Percentiles rank a stretch among this genome's conserved stretches.
These are phyloP conservation scores for Xanthorhoe designata DNA, from an alignment of 2,888 invertebrate species.

Conservation along the genomic window DNA sequence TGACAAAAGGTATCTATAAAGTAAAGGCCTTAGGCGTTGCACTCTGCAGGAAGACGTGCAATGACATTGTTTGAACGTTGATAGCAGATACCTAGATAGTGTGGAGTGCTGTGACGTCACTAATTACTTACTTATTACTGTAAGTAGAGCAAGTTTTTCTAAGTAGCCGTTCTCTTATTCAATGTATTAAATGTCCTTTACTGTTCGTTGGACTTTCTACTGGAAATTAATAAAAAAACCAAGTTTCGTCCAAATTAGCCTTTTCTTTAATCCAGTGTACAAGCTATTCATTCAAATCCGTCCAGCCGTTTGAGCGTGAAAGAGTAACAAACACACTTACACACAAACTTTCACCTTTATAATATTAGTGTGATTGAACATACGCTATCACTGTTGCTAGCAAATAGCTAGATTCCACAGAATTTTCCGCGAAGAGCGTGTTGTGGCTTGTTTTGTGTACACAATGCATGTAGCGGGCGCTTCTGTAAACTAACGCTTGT, in stretches of 20 bases:
- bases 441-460: conserved; percentile 27
- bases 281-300: too few species aligned
- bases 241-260: too few species aligned
- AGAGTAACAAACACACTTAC: too few species aligned
- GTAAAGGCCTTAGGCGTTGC: background rate
- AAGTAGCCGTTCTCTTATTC: too few species aligned
- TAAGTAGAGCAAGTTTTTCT: too few species aligned
- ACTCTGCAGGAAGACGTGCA: conserved; percentile 14
- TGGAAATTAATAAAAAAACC: too few species aligned
- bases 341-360: too few species aligned
- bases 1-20: too few species aligned
- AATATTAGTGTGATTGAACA: background rate
- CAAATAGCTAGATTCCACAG: conserved; percentile 19
- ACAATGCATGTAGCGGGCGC: conserved; percentile 33
- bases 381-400: background rate
- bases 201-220: too few species aligned
- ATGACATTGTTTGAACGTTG: conserved; percentile 20
- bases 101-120: conserved; percentile 16
- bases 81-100: conserved; percentile 17
- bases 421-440: conserved; percentile 24
- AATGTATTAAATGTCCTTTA: too few species aligned
- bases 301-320: too few species aligned
- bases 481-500: conserved; percentile 28
- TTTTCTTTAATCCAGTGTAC: too few species aligned
- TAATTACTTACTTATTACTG: background rate